Base-by-base conservation (phyloP, 1,140 invertebrate genomes). In the Trichomalopsis sarcophagae region DNA sequence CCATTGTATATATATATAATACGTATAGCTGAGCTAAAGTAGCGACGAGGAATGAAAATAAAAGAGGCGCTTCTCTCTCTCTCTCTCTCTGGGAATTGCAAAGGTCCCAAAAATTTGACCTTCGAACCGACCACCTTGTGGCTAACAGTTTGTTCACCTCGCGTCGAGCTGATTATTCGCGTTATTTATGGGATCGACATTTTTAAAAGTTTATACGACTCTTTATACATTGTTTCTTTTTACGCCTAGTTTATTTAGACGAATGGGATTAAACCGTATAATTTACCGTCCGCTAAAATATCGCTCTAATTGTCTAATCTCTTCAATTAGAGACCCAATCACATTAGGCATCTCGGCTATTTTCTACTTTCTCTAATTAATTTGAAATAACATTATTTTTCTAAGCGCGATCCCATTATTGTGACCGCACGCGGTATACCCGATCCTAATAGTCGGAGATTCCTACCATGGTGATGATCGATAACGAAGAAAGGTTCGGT, bases 31-130 rank as follows among this genome's bases (percentile, higher is more conserved):
- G 69, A 47, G 36, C 30, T 6, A 62, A 62, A 62, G 55, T 62
- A 69, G 50, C 33, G 44, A 27, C 55, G 62, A 84, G 11, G 77
- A 84, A 84, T 84, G 66, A 62, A 84, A 84, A 79, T 84, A 79
- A 84, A 84, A 80, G 62, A 84, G 30, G 68, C 47, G 68, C 75
- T 14, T 50, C 47, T 69, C 23, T 73, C 2, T 44, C 47, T 50
- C 47, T 69, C 23, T 73, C 2, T 44, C 74, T 79, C 55, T 81
- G 27, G 62, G 76, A 78, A 84, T 40, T 62, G 55, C 21, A 33
- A 73, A 71, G 76, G 23, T 50, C 40, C 10, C 5, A 62, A 79
- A 80, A 47, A 71, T 74, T 40, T 80, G 77, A 79, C 83, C 77
- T 80, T 84, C 68, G 77, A 71, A 77, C 36, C 40, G 55, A 84